These are phyloP conservation scores for Vanessa cardui DNA, from an alignment of 2,888 invertebrate species.

Conservation along the genomic window DNA sequence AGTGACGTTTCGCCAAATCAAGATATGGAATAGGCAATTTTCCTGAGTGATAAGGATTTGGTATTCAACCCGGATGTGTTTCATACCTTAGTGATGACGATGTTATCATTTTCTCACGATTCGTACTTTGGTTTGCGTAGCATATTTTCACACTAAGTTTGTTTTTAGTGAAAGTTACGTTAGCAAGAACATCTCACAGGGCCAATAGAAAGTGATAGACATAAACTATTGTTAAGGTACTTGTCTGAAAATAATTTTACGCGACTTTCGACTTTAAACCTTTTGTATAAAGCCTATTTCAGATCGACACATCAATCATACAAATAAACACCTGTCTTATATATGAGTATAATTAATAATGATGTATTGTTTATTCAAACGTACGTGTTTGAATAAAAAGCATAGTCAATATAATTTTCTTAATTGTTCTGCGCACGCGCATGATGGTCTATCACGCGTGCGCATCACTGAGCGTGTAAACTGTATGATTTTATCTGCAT, in stretches of 20 bases:
- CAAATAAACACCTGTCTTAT: no score
- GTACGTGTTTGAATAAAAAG: neutral
- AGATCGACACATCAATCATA: neutral
- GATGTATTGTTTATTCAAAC: neutral
- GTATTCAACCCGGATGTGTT: neutral
- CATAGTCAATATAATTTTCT: no score
- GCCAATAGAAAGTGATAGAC: conserved; percentile 39
- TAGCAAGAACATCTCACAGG: conserved; percentile 30
- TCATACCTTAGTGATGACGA: neutral
- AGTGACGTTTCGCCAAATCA: no score
- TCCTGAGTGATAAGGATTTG: neutral
- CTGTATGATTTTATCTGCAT: conserved; percentile 39
- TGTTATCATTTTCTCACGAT: neutral
- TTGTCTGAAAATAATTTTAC: neutral
- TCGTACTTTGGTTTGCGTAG: conserved; percentile 8
- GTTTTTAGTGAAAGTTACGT: conserved; percentile 38
- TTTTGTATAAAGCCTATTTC: neutral
- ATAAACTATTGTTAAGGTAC: conserved; percentile 30
- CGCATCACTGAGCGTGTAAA: conserved; percentile 62
- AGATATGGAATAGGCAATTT: no score
- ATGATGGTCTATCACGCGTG: conserved; percentile 41
- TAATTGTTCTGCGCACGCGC: conserved; percentile 4
- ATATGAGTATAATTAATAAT: no score
- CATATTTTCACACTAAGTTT: conserved; percentile 17
- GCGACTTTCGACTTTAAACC: neutral